A percentile compares a stretch with the other conserved stretches of the same genome.
Conservation (phyloP, 1,140 invertebrate genomes). For the Chrysoperla carnea region DNA sequence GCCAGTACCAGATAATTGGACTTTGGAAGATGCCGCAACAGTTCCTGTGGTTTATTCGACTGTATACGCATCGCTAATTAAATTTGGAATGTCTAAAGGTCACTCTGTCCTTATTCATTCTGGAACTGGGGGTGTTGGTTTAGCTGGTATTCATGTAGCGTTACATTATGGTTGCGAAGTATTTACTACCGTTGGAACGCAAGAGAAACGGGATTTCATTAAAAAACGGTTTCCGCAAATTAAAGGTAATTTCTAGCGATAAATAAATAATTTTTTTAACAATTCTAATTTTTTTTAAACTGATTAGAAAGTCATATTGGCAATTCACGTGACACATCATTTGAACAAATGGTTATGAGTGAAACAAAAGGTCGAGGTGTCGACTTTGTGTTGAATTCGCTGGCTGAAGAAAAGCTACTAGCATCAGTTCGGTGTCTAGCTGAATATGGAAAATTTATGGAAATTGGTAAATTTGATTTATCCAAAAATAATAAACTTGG, state of each 20-base stretch:
- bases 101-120: constrained; percentile 47
- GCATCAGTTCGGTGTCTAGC: constrained; percentile 38
- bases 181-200: constrained; percentile 27
- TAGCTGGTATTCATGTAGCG: constrained; percentile 48
- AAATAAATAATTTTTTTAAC: too few species aligned
- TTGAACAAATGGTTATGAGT: constrained; percentile 43
- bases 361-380: constrained; percentile 42
- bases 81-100: constrained; percentile 31
- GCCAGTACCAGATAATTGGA: constrained; percentile 39
- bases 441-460: constrained; percentile 41
- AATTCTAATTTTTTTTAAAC: background rate
- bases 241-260: constrained; percentile 13
- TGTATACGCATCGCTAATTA: constrained; percentile 37
- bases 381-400: constrained; percentile 51
- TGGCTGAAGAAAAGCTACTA: constrained; percentile 48
- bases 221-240: constrained; percentile 21
- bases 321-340: constrained; percentile 48
- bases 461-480: constrained; percentile 52
- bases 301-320: constrained; percentile 43
- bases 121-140: constrained; percentile 48
- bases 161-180: constrained; percentile 22
- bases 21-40: constrained; percentile 36
- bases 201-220: constrained; percentile 27
- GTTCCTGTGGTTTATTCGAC: constrained; percentile 39
- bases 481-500: constrained; percentile 36